These are phyloP conservation scores for Sarcoramphus papa DNA, from an alignment of 2,797 vertebrate genomes.

Conservation along the genomic window DNA sequence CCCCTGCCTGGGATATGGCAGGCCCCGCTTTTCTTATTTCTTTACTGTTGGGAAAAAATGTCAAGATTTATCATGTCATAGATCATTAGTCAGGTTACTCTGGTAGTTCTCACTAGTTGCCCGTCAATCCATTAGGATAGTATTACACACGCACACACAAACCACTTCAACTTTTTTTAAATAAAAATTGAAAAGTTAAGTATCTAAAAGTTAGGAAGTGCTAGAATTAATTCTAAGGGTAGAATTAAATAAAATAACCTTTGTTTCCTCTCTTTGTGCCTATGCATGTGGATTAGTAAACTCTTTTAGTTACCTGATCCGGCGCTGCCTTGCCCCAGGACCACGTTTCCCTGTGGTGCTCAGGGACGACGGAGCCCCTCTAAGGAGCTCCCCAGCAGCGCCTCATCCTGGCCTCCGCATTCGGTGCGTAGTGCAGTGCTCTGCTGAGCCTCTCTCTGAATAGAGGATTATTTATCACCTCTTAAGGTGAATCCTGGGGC, in stretches of 20 bases:
- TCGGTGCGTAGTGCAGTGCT: background rate
- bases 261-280: background rate
- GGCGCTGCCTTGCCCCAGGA: background rate
- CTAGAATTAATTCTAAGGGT: background rate
- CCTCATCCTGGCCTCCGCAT: accelerated
- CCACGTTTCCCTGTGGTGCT: background rate
- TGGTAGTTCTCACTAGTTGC: background rate
- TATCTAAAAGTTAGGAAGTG: background rate
- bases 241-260: background rate
- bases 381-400: background rate
- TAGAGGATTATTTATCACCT: background rate
- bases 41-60: background rate
- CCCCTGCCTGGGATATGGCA: background rate
- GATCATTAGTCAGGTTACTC: background rate
- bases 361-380: background rate
- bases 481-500: background rate
- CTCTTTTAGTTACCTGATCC: background rate
- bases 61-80: no score
- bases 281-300: background rate
- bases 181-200: background rate
- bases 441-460: background rate
- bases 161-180: background rate
- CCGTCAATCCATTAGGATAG: background rate
- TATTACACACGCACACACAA: background rate
- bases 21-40: background rate